Conservation (phyloP, 2,113 vertebrate species). For the Spermophilus dauricus region DNA sequence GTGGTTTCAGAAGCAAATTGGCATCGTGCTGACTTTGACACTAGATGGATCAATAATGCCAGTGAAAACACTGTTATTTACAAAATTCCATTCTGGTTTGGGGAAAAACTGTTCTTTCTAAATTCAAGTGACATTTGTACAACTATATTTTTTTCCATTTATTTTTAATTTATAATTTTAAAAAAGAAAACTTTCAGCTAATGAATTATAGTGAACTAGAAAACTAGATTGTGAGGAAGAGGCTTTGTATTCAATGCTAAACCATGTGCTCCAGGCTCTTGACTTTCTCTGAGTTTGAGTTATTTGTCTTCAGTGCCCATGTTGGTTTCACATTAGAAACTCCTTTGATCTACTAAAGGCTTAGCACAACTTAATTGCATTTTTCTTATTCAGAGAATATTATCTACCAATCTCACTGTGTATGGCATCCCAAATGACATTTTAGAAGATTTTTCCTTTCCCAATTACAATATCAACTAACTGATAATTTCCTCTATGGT, state of each 20-base stretch:
- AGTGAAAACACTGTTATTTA: not conserved
- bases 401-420: not conserved
- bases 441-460: not conserved
- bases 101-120: not conserved
- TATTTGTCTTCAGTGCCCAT: not conserved
- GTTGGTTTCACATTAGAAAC: not conserved
- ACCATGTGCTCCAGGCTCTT: not conserved
- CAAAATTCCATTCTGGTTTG: not conserved
- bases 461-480: not conserved
- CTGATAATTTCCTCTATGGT: not conserved
- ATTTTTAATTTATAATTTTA: not conserved
- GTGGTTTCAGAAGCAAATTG: not conserved
- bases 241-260: fast-evolving
- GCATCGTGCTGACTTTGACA: not conserved
- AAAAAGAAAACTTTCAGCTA: not conserved
- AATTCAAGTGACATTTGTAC: not conserved
- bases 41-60: not conserved
- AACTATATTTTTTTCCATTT: not conserved
- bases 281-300: fast-evolving
- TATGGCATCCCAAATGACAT: not conserved
- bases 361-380: not conserved
- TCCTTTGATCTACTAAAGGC: not conserved
- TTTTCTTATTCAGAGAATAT: not conserved
- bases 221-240: not conserved
- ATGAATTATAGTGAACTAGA: not conserved